Evolutionary conservation across 1,140 invertebrate species (phyloP).

Genomic region (Luehdorfia chinensis): DNA sequence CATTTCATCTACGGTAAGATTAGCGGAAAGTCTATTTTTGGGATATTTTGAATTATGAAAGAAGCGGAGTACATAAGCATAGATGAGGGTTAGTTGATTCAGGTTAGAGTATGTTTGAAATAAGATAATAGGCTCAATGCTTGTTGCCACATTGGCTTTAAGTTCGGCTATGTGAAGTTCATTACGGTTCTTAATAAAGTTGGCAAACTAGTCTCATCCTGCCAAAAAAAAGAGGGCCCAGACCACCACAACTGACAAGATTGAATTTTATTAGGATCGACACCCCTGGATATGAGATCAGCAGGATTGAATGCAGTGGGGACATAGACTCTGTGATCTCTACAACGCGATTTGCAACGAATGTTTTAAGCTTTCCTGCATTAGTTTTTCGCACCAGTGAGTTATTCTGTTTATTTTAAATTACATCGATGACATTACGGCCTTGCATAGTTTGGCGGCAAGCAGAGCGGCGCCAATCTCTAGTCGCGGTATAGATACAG

Average conservation of each 20-base stretch:
- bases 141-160: neutral
- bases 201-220: neutral
- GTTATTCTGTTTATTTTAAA: neutral
- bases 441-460: conserved; percentile 5
- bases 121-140: neutral
- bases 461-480: conserved; percentile 14
- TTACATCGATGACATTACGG: neutral
- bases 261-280: neutral
- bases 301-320: conserved; percentile 1
- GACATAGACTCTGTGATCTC: conserved; percentile 17
- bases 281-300: neutral
- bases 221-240: neutral
- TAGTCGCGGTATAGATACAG: conserved; percentile 10
- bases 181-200: neutral
- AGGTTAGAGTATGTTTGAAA: conserved; percentile 19
- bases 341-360: conserved; percentile 5
- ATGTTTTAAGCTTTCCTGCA: conserved; percentile 12
- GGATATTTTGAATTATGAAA: conserved; percentile 20
- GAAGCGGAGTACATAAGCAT: conserved; percentile 24
- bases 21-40: conserved; percentile 15
- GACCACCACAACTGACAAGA: neutral
- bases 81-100: conserved; percentile 17
- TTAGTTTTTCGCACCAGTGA: conserved; percentile 12
- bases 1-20: conserved; percentile 19
- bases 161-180: neutral